A percentile compares a stretch with the other conserved stretches of the same genome.
These are phyloP conservation scores for Ciconia maguari DNA, from an alignment of 2,113 vertebrate species.

Conservation along the genomic window DNA sequence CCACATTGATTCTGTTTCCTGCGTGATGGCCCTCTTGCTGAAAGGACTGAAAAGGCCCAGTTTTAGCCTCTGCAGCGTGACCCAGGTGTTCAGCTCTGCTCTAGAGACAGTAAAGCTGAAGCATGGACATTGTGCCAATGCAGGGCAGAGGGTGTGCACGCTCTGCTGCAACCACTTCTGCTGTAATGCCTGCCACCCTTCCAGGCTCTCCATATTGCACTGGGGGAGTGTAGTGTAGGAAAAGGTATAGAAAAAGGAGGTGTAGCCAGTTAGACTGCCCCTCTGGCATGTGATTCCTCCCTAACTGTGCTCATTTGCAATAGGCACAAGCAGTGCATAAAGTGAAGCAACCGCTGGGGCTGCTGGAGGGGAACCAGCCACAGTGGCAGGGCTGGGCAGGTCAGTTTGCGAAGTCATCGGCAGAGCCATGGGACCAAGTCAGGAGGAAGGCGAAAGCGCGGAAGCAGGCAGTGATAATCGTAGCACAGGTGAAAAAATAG, in stretches of 20 bases:
- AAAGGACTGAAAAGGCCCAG: not conserved
- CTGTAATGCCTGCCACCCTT: not conserved
- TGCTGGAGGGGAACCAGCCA: not conserved
- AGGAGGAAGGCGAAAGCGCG: not conserved
- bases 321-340: not conserved
- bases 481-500: not conserved
- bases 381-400: not conserved
- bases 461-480: not conserved
- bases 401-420: accelerated
- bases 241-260: not conserved
- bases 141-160: accelerated
- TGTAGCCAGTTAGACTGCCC: not conserved
- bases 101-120: not conserved
- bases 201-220: accelerated
- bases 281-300: not conserved
- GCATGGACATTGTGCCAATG: accelerated
- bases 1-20: not conserved
- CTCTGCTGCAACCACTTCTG: not conserved
- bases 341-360: not conserved
- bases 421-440: not conserved
- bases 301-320: not conserved
- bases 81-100: not conserved
- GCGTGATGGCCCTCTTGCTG: not conserved
- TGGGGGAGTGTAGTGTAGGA: not conserved
- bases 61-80: not conserved